Base-by-base conservation (phyloP, 1,140 invertebrate species). In the Scylla paramamosain region DNA sequence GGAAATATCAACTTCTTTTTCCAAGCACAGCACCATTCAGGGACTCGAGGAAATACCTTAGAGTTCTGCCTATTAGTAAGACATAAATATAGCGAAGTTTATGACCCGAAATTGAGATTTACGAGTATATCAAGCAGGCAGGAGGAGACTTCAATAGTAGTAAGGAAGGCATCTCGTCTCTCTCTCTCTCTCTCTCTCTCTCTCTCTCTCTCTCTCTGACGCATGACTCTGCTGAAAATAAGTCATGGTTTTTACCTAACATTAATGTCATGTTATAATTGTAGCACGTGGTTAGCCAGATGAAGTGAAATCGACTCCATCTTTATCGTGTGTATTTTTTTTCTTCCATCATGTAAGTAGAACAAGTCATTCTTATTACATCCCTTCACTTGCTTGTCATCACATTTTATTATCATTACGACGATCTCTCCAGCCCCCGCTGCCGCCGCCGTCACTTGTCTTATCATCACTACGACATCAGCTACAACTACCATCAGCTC, bases 161-260 rank as follows among this genome's bases (percentile, higher is more conserved):
- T 77, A 77, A 77, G 25, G 67, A n/a, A 77, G 20, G 67, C 20
- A 77, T 77, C 67, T 8, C 25, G 4, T 90, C 28, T 90, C 31
- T 46, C 88, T 39, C 48, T 90, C n/a, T 46, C n/a, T 52, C 16
- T 90, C 48, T 90, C 48, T 90, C n/a, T 90, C 48, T 46, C 48
- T 29, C 48, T 12, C 28, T 90, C 39, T 48, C 88, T 52, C 32
- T 10, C 25, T 90, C 39, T 39, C 48, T 90, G 28, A 12, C 39
- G 25, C 31, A 88, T 20, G 52, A 59, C 52, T 59, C 52, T 59
- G 20, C 52, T 20, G 12, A 8, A 20, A 16, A 59, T 59, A 20
- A 59, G 52, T 59, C 52, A 59, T 16, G 20, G 52, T 59, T 12
- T 59, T 59, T 59, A 59, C 52, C 10, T 0, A 59, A 20, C 52